Base-by-base conservation (phyloP, 30 jellyfish, hydroid and myxozoan genomes). In the Pelagia noctiluca region DNA sequence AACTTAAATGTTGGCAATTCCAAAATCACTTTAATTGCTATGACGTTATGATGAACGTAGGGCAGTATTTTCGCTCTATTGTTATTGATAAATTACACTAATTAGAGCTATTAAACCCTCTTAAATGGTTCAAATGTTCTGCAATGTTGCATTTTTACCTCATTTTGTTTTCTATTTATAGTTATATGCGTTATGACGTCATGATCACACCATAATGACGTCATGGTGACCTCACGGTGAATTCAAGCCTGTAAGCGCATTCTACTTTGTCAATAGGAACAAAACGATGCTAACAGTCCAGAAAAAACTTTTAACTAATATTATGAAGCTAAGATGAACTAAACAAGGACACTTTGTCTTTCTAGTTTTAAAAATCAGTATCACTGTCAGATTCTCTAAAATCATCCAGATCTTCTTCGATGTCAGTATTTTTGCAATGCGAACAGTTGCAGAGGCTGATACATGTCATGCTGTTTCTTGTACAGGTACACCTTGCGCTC, bases 21-120 rank as follows among this genome's bases (percentile, higher is more conserved):
- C 5, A 57, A 57, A 8, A 21, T 57, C 71, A 57, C 25, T 57
- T 57, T 8, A 57, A 57, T 57, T 28, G 11, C 32, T 12, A 5
- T 57, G 71, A 57, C 71, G 71, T 57, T 33, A 57, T 33, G 25
- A 57, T 57, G 71, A n/a, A 57, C 71, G 71, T 57, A 57, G 12
- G 13, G 25, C 25, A 7, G 71, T 8, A 57, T 57, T 47, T 11
- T 8, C 11, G 61, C 19, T 47, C 19, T 47, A 47, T 47, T 47
- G 61, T 47, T 8, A 8, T 47, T 57, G 71, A 28, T 57, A 18
- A 7, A 57, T n/a, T n/a, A n/a, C n/a, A n/a, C n/a, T n/a, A n/a
- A n/a, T n/a, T n/a, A n/a, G n/a, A n/a, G n/a, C n/a, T n/a, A n/a
- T n/a, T n/a, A n/a, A n/a, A n/a, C n/a, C n/a, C n/a, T n/a, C n/a